These are phyloP conservation scores for Girardinus metallicus DNA, from an alignment of 2,797 vertebrate genomes.

Conservation along the genomic window DNA sequence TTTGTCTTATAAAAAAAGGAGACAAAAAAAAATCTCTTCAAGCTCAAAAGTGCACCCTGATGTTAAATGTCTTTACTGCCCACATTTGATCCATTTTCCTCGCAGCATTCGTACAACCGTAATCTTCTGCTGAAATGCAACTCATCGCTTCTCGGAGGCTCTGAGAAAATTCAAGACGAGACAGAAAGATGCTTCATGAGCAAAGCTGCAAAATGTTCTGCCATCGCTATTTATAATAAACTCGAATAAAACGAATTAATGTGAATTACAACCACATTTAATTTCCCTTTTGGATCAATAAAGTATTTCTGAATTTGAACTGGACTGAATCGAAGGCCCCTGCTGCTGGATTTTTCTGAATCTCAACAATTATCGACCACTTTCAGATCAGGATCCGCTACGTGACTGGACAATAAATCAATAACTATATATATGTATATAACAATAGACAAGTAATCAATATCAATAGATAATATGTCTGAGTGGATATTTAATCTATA, in stretches of 20 bases:
- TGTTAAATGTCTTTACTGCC: background rate
- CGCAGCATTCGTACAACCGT: background rate
- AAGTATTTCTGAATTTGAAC: too few species aligned
- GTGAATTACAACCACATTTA: too few species aligned
- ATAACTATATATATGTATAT: too few species aligned
- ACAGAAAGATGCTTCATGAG: background rate
- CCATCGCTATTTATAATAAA: too few species aligned
- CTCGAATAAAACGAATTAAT: too few species aligned
- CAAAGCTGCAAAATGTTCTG: background rate
- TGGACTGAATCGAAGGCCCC: background rate
- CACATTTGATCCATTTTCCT: background rate
- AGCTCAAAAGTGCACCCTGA: slow-evolving; percentile 2
- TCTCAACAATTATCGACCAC: background rate
- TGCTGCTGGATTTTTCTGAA: background rate
- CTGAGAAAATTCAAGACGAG: background rate
- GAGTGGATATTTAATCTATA: too few species aligned
- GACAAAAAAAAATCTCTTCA: background rate
- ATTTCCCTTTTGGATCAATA: too few species aligned
- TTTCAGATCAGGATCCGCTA: background rate
- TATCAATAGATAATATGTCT: too few species aligned
- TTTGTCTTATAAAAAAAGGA: background rate
- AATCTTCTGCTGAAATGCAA: background rate
- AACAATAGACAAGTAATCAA: too few species aligned
- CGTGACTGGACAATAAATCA: too few species aligned
- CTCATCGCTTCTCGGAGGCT: too few species aligned